Evolutionary conservation across 2,797 vertebrate genomes (phyloP).

Genomic region (Adrianichthys oophorus): DNA sequence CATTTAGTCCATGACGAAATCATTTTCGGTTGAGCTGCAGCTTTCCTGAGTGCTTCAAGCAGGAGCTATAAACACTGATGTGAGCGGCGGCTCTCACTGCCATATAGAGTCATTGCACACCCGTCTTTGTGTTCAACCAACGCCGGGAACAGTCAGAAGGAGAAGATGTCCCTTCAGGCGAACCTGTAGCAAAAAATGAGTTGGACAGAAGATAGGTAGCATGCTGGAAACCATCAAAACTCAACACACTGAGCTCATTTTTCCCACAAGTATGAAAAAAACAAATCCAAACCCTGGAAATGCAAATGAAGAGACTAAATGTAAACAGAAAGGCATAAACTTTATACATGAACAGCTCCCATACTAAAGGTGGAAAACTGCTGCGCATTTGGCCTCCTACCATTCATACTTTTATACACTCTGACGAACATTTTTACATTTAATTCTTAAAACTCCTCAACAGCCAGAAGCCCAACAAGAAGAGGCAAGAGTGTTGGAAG

Average conservation of each 20-base stretch:
- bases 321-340: neutral
- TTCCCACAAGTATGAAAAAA: too few species aligned
- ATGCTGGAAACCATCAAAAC: neutral
- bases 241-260: too few species aligned
- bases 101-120: conserved; percentile 22
- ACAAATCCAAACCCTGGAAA: too few species aligned
- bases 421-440: conserved; percentile 37
- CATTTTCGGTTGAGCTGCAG: conserved; percentile 28
- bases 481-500: conserved; percentile 33
- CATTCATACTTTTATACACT: conserved; percentile 18
- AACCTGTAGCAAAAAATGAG: conserved; percentile 1
- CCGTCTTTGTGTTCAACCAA: conserved; percentile 21
- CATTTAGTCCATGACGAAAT: conserved; percentile 57
- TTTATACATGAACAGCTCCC: neutral
- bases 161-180: neutral
- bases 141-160: conserved; percentile 12
- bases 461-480: conserved; percentile 60
- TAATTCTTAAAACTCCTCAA: conserved; percentile 45
- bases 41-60: conserved; percentile 33
- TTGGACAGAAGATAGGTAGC: conserved; percentile 4
- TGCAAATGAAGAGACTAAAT: neutral
- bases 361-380: neutral
- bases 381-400: conserved; percentile 4
- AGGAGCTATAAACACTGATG: conserved; percentile 25
- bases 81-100: conserved; percentile 11